Evolutionary conservation across 2,888 invertebrate genomes (phyloP).

Genomic region (Macaria notata): DNA sequence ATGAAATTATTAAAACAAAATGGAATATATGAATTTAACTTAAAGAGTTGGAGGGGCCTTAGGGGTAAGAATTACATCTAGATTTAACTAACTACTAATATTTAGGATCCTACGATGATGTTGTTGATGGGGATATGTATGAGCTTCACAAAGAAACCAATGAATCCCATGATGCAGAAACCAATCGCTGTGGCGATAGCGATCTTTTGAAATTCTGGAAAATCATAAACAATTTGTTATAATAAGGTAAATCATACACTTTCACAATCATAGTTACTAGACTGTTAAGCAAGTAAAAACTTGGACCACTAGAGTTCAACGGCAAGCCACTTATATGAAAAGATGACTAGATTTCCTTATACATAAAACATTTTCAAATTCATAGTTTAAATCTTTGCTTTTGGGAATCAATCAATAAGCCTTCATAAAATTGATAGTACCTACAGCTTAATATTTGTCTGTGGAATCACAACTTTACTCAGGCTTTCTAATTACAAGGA

Average conservation of each 20-base stretch:
- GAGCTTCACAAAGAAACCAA: slow-evolving; percentile 99
- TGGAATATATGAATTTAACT: slow-evolving; percentile 49
- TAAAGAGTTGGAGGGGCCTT: slow-evolving; percentile 59
- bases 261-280: no score
- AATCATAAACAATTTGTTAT: slow-evolving; percentile 3
- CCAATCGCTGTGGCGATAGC: slow-evolving; percentile 99
- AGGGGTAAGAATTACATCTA: slow-evolving; percentile 59
- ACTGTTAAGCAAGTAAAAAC: no score
- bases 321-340: no score
- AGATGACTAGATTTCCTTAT: no score
- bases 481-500: no score
- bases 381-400: no score
- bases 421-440: no score
- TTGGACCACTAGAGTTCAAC: no score
- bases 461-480: no score
- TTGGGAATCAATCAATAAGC: no score
- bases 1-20: slow-evolving; percentile 50
- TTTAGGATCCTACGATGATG: slow-evolving; percentile 93
- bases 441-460: no score
- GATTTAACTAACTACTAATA: slow-evolving; percentile 39
- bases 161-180: slow-evolving; percentile 99
- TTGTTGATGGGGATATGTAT: slow-evolving; percentile 99
- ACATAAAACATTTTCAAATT: no score
- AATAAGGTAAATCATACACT: neutral
- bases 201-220: slow-evolving; percentile 99